Evolutionary conservation across 2,888 invertebrate genomes (phyloP), one percentile per base, ranked within the genome.

Genomic region (Yponomeuta cagnagella): DNA sequence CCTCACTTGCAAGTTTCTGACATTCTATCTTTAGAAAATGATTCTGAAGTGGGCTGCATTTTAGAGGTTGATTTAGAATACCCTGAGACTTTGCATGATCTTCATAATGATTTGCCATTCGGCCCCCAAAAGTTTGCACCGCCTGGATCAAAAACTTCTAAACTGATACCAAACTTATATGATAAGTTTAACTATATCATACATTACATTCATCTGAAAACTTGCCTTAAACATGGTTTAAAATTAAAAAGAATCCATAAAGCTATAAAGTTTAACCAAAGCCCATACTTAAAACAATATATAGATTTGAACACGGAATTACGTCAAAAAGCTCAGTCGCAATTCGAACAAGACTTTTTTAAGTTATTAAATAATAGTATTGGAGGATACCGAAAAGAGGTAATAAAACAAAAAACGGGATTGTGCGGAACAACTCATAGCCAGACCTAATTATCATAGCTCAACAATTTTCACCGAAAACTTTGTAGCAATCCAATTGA

Each of bases 181-280:
- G 66, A 77, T 68, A 81, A 80, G 73, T 23, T 48, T 43, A 74
- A 77, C 10, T 80, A 80, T 71, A 71, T 80, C 0, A 77, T 80
- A 30, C 80, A 83, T 72, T 80, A 78, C 43, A 71, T 75, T 33
- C 76, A 75, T 71, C 72, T 80, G 10, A 74, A 78, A 67, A 75
- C 23, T 71, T 76, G 75, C 73, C 63, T 84, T 5, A 69, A 76
- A 43, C 69, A 79, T 43, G 83, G 82, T 0, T 66, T 83, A 31
- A 75, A 72, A 43, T 71, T 68, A 43, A 73, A 37, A 48, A 80
- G 79, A 76, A 76, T 81, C 30, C 79, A 80, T 72, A 70, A 77
- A 12, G 73, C 78, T 12, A 67, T 82, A 15, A 31, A 72, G 48
- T 82, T 82, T 72, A 71, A 73, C 30, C 80, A 82, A 76, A 76